Evolutionary conservation across 2,888 invertebrate genomes (phyloP), one percentile per base, ranked within the genome.

Genomic region (Cantharis rufa): DNA sequence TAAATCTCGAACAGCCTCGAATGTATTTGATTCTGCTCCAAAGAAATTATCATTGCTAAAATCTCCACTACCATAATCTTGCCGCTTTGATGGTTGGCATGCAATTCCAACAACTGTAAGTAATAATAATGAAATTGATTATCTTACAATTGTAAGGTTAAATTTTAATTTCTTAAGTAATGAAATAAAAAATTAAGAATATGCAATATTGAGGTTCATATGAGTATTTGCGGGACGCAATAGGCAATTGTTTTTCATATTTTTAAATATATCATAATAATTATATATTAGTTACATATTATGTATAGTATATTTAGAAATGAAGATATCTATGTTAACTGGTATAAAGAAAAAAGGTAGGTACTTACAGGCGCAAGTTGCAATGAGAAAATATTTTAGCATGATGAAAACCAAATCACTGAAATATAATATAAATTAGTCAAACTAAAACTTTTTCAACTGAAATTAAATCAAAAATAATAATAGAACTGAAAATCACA

Each of bases 1-100:
- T n/a, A 18, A 21, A 74, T 62, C 70, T 48, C 64, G 62, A 11
- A 63, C 15, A 27, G 72, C 77, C 15, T 81, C 82, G 64, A 79
- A 82, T n/a, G 71, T 77, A 70, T 82, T 82, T 15, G 82, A 79
- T 72, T 80, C 82, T 10, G 81, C 77, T 15, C 81, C 82, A 69
- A 82, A 81, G 27, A 78, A 78, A 10, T 78, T 74, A 15, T 73
- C 72, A 15, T 71, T 66, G 16, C 28, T 64, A 27, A 76, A 76
- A 15, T 75, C 71, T 62, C 24, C 78, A 77, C 69, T 75, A 66
- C 62, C 77, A 66, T 61, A 79, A n/a, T 77, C 77, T 75, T 79
- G 79, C 75, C 77, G 73, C 78, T 78, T 73, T 66, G 74, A 15
- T 24, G 78, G 71, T 16, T 73, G 15, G 27, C 70, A 69, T 10